Percentiles rank a stretch among this genome's conserved stretches.
These are phyloP conservation scores for Falcunculus frontatus DNA, from an alignment of 2,113 vertebrate species.

Conservation along the genomic window DNA sequence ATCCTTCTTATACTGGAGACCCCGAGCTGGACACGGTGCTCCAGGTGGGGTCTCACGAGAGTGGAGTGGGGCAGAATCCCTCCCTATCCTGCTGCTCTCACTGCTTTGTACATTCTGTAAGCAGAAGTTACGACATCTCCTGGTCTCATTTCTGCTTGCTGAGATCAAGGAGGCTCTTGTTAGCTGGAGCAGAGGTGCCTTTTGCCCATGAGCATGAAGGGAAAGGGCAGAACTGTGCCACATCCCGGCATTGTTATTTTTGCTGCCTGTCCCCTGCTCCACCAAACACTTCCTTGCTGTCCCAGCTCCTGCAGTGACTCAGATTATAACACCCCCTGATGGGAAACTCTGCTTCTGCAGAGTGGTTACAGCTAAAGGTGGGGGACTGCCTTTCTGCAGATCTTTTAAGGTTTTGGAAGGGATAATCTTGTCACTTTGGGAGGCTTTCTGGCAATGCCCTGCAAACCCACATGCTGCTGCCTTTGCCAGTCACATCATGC, in stretches of 20 bases:
- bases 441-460: neutral
- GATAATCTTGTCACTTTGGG: neutral
- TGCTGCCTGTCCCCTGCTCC: neutral
- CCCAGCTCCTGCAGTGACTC: neutral
- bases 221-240: neutral
- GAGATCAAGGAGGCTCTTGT: neutral
- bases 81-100: neutral
- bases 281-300: rapidly evolving
- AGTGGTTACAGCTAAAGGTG: neutral
- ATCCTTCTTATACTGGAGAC: too few species aligned
- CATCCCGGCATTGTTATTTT: rapidly evolving
- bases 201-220: neutral
- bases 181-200: neutral
- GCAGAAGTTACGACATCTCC: neutral
- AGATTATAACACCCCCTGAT: neutral
- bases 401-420: neutral
- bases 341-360: neutral
- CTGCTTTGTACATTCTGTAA: neutral
- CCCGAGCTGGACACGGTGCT: neutral
- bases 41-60: neutral
- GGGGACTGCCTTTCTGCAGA: neutral
- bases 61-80: neutral
- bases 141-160: neutral
- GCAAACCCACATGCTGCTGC: neutral
- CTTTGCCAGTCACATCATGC: neutral